A percentile compares a stretch with the other conserved stretches of the same genome.
phyloP scores from a whole-genome alignment of 2,797 vertebrate species.

The Phalanger gymnotis region DNA sequence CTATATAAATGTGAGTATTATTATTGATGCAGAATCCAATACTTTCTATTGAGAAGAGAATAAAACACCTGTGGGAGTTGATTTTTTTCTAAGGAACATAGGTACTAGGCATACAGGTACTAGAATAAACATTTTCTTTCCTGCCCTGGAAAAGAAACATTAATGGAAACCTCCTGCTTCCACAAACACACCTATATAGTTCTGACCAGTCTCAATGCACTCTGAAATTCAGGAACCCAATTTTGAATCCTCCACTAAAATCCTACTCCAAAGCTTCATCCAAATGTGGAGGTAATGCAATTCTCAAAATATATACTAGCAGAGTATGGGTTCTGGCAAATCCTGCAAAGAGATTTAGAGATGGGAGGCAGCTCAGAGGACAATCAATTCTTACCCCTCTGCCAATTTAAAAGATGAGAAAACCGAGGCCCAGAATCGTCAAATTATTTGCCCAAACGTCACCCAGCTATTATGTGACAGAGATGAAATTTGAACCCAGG shows the following conservation, averaged over 20 bases:
- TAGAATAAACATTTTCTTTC: conserved; percentile 35
- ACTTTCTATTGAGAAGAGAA: background rate
- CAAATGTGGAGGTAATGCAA: background rate
- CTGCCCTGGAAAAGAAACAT: conserved; percentile 35
- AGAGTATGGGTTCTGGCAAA: background rate
- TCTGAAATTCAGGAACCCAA: background rate
- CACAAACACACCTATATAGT: background rate
- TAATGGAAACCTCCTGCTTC: conserved; percentile 47
- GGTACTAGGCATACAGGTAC: background rate
- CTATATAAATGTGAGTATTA: background rate
- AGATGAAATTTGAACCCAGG: background rate
- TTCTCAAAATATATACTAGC: background rate
- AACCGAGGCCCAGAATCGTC: background rate
- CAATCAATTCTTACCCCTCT: background rate
- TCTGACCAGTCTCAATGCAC: fast-evolving
- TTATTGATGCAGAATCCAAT: background rate
- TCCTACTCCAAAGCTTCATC: background rate
- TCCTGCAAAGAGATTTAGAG: background rate
- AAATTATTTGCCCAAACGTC: background rate
- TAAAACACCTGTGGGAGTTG: background rate
- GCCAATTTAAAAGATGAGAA: background rate
- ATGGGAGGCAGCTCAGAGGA: background rate
- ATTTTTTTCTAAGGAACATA: too few species aligned
- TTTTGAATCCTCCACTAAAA: background rate
- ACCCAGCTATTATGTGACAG: background rate